Evolutionary conservation across 2,113 vertebrate species (phyloP).

Genomic region (Cyphomyrus discorhynchus): DNA sequence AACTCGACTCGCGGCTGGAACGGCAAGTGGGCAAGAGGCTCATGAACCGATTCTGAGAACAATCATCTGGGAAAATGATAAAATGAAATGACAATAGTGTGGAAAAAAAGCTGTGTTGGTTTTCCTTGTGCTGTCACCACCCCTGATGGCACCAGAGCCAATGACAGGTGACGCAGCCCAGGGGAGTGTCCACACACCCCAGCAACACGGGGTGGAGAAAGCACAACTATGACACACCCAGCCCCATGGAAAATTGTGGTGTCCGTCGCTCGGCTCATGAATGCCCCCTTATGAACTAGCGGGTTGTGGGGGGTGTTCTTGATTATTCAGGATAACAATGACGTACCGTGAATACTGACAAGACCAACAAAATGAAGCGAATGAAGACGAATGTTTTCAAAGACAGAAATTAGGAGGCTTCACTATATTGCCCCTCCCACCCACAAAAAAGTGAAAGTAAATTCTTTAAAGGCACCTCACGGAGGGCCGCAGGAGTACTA

Average conservation of each 20-base stretch:
- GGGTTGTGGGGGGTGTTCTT: slow-evolving; percentile 43
- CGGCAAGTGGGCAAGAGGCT: background rate
- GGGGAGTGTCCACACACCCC: background rate
- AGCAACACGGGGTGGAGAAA: background rate
- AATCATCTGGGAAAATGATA: background rate
- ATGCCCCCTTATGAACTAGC: background rate
- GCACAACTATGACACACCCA: background rate
- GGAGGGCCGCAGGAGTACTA: slow-evolving; percentile 88
- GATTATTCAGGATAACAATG: slow-evolving; percentile 42
- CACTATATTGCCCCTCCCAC: slow-evolving; percentile 51
- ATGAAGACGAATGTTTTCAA: slow-evolving; percentile 82
- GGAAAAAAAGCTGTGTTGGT: background rate
- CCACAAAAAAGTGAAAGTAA: slow-evolving; percentile 52
- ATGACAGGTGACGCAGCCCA: background rate
- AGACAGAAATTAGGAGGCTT: slow-evolving; percentile 51
- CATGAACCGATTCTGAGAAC: background rate
- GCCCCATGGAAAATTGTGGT: background rate
- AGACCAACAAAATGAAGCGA: slow-evolving; percentile 64
- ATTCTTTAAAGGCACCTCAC: slow-evolving; percentile 83
- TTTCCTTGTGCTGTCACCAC: background rate
- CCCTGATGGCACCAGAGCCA: background rate
- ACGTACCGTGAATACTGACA: slow-evolving; percentile 56
- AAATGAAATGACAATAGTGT: background rate
- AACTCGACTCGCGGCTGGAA: background rate
- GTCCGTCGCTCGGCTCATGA: background rate